A percentile compares a stretch with the other conserved stretches of the same genome.
Conservation (phyloP, 2,888 invertebrate species). For the Argyresthia goedartella region DNA sequence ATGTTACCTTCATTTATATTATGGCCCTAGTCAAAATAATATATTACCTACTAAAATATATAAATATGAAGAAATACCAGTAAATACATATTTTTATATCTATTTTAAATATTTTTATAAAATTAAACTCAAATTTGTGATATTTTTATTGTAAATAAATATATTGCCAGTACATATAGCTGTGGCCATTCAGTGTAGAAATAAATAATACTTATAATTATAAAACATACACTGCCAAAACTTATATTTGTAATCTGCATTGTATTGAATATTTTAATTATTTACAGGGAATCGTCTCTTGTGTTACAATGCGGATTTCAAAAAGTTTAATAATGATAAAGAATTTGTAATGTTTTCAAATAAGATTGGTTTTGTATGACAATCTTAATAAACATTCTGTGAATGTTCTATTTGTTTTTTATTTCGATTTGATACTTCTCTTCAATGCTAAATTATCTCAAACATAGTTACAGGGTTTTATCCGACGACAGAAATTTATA, state of each 20-base stretch:
- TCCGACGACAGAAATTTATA: no score
- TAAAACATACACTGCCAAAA: background rate
- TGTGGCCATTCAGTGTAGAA: constrained; percentile 49
- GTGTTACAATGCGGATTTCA: constrained; percentile 28
- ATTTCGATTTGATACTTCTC: background rate
- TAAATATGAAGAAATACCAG: background rate
- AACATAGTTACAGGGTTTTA: no score
- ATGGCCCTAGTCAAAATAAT: constrained; percentile 12
- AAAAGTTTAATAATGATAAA: constrained; percentile 21
- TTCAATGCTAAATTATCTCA: no score
- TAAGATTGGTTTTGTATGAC: constrained; percentile 42
- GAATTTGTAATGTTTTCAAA: constrained; percentile 27
- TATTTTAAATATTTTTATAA: background rate
- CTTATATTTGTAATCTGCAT: constrained; percentile 2
- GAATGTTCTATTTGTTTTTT: constrained; percentile 37
- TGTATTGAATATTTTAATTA: constrained; percentile 1
- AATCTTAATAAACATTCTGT: constrained; percentile 65
- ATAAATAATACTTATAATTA: constrained; percentile 6
- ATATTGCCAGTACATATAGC: constrained; percentile 32
- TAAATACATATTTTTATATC: background rate
- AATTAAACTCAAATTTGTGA: constrained; percentile 46
- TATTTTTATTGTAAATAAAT: constrained; percentile 51
- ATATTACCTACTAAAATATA: constrained; percentile 3
- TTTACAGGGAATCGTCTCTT: background rate
- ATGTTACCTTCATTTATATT: constrained; percentile 19